Evolutionary conservation across 1,140 invertebrate genomes (phyloP), one percentile per base, ranked within the genome.

Genomic region (Pomphorhynchus laevis): DNA sequence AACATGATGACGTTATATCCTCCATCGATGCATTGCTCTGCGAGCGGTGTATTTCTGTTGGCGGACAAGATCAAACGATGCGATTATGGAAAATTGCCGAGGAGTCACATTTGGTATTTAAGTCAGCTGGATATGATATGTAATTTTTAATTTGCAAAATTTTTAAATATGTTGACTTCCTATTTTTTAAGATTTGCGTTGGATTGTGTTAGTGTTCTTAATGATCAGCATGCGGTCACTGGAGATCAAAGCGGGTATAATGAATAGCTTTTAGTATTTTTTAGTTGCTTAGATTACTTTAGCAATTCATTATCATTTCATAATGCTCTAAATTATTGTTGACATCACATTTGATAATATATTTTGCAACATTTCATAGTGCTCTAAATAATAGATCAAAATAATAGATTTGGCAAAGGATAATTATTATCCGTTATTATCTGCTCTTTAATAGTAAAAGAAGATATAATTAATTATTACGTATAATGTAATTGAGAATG

Each of bases 41-140:
- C 45, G 79, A 89, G 49, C 62, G 76, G 44, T 74, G 73, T 2
- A 65, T 91, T 1, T 76, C 77, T 5, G 67, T 70, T 35, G 82
- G 82, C 31, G 76, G 79, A 20, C 64, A 69, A 43, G 84, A 93
- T 53, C 65, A 65, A 27, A 67, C 71, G 5, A 54, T 89, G 29
- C 63, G 79, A 45, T 66, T 91, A 46, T 93, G 80, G 79, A 89
- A 91, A 56, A 72, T 93, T 43, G 66, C 71, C 0, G 80, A 91
- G 61, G 82, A 91, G 53, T 84, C 79, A 33, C 82, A 91, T 50
- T 59, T 91, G 5, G 71, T 89, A 44, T 91, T 74, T 54, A 74
- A 80, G 72, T 69, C 1, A 67, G 69, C 46, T 53, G 58, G 40
- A 21, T 11, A 23, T 14, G 9, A 14, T 29, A 37, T 11, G 12